Evolutionary conservation across 1,140 invertebrate genomes (phyloP).

Genomic region (Luehdorfia chinensis): DNA sequence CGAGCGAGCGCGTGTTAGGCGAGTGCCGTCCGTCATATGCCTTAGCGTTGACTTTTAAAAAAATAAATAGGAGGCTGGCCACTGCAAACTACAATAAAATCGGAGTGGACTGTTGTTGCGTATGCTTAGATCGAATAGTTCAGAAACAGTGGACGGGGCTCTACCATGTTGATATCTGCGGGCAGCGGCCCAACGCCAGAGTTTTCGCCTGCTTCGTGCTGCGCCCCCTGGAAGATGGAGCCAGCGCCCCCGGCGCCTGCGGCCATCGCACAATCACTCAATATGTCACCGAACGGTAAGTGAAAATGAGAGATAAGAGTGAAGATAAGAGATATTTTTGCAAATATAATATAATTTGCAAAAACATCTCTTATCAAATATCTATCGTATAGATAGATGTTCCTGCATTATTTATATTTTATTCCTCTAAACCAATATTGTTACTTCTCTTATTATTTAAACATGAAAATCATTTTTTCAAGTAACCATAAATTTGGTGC

Average conservation of each 20-base stretch:
- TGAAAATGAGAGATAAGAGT: too few relatives aligned
- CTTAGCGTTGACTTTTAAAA: constrained; percentile 25
- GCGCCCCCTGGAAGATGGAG: constrained; percentile 77
- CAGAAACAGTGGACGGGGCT: constrained; percentile 39
- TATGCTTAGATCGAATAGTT: constrained; percentile 39
- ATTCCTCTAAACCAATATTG: too few relatives aligned
- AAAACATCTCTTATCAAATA: too few relatives aligned
- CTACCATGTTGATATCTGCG: constrained; percentile 75
- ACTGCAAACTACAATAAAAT: constrained; percentile 36
- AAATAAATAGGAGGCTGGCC: constrained; percentile 6
- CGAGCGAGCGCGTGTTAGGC: constrained; percentile 65
- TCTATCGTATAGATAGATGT: too few relatives aligned
- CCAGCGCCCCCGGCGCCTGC: constrained; percentile 61
- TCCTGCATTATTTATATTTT: too few relatives aligned
- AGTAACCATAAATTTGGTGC: too few relatives aligned
- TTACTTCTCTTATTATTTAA: too few relatives aligned
- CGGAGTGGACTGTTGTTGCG: constrained; percentile 52
- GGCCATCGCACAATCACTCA: constrained; percentile 59
- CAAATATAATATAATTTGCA: too few relatives aligned
- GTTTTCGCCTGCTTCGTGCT: constrained; percentile 75
- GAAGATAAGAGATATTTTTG: too few relatives aligned
- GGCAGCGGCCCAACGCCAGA: constrained; percentile 73
- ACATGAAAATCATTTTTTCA: too few relatives aligned
- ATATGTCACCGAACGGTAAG: constrained; percentile 72
- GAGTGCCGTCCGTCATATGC: constrained; percentile 42